phyloP scores from a whole-genome alignment of 2,113 vertebrate genomes.

The Xiphias gladius region DNA sequence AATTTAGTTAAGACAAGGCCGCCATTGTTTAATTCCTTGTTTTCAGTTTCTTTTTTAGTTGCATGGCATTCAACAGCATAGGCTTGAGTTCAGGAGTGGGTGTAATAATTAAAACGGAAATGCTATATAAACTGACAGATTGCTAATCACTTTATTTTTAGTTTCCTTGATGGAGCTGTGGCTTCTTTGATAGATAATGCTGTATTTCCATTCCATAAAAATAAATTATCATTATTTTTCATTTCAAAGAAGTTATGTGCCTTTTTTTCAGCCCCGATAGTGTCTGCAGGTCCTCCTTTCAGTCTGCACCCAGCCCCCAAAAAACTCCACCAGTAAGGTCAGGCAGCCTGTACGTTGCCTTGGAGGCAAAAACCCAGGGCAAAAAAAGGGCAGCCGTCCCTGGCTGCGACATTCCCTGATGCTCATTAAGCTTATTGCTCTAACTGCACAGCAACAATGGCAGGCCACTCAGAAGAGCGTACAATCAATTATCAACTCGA shows the following conservation, averaged over 20 bases:
- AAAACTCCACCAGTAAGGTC: too few species aligned
- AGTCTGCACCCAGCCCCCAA: too few species aligned
- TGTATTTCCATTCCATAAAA: too few species aligned
- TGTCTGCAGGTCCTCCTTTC: too few species aligned
- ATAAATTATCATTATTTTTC: too few species aligned
- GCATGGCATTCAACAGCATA: background rate
- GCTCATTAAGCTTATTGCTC: background rate
- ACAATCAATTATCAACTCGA: background rate
- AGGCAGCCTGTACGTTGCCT: background rate
- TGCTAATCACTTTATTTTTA: too few species aligned
- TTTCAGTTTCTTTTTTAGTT: background rate
- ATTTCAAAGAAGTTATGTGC: too few species aligned
- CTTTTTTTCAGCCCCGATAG: too few species aligned
- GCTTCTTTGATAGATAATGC: too few species aligned
- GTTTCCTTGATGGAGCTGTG: too few species aligned
- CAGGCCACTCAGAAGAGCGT: background rate
- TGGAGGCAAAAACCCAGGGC: background rate
- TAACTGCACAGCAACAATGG: background rate
- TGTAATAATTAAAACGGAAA: background rate
- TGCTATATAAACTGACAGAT: too few species aligned
- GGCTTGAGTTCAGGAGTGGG: background rate
- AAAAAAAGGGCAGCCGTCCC: too few species aligned
- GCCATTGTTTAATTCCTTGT: background rate
- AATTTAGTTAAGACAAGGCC: background rate
- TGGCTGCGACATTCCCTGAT: background rate